Evolutionary conservation across 2,113 vertebrate species (phyloP).

Genomic region (Rhea americana): DNA sequence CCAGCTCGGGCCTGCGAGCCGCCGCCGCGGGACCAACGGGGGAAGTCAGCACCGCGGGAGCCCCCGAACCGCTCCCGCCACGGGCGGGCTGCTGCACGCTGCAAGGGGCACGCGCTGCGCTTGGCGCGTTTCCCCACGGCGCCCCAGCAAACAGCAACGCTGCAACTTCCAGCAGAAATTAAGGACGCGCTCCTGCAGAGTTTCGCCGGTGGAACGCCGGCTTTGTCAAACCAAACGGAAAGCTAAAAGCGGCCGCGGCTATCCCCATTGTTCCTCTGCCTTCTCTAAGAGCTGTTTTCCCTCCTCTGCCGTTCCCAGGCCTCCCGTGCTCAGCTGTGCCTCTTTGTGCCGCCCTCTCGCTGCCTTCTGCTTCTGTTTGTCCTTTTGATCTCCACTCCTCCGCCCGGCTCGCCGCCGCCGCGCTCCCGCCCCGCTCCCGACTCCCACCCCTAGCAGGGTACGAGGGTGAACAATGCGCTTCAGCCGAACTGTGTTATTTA

Average conservation of each 20-base stretch:
- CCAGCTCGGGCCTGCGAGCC: not conserved
- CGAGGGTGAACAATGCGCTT: conserved; percentile 32
- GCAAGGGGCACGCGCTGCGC: fast-evolving
- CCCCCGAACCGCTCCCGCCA: too few species aligned
- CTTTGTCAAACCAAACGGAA: conserved; percentile 35
- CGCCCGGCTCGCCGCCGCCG: conserved; percentile 33
- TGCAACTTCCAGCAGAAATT: conserved; percentile 3
- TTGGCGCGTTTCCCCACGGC: not conserved
- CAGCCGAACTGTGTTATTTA: conserved; percentile 48
- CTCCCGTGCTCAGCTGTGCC: conserved; percentile 51
- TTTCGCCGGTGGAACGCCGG: not conserved
- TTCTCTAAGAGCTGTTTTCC: conserved; percentile 41
- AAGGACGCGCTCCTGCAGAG: not conserved
- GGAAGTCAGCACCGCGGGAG: too few species aligned
- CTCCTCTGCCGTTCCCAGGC: conserved; percentile 15
- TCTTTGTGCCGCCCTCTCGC: conserved; percentile 60
- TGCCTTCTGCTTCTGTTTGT: conserved; percentile 68
- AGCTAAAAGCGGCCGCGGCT: not conserved
- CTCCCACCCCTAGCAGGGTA: conserved; percentile 64
- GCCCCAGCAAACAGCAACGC: not conserved
- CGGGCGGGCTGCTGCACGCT: fast-evolving
- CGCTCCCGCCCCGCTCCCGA: conserved; percentile 37
- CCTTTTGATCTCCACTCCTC: conserved; percentile 70
- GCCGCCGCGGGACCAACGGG: too few species aligned
- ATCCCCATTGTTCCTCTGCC: conserved; percentile 22